phyloP scores from a whole-genome alignment of 2,113 vertebrate species.

The Vanacampus margaritifer region DNA sequence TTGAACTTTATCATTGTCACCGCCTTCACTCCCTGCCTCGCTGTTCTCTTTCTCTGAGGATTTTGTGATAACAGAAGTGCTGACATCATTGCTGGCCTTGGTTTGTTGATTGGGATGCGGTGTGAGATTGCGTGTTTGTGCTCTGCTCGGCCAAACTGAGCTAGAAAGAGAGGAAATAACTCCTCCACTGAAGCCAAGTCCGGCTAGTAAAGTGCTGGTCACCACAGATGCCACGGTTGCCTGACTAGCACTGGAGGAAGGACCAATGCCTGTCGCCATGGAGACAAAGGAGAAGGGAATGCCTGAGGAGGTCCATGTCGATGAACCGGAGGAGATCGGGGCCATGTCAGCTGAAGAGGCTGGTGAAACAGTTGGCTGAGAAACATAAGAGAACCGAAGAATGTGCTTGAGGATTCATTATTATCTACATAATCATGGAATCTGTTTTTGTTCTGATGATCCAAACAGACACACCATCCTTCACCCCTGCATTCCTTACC shows the following conservation, averaged over 20 bases:
- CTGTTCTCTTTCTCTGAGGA: slow-evolving; percentile 47
- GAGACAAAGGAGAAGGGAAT: slow-evolving; percentile 97
- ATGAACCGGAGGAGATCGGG: slow-evolving; percentile 95
- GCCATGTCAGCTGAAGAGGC: slow-evolving; percentile 97
- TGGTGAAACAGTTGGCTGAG: slow-evolving; percentile 90
- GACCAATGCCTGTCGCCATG: slow-evolving; percentile 93
- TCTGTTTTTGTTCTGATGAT: slow-evolving; percentile 49
- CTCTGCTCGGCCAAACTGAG: slow-evolving; percentile 87
- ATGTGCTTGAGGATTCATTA: neutral
- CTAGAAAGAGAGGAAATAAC: slow-evolving; percentile 94
- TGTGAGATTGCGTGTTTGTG: slow-evolving; percentile 58
- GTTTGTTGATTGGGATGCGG: slow-evolving; percentile 15
- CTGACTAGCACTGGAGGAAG: slow-evolving; percentile 92
- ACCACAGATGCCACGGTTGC: slow-evolving; percentile 91
- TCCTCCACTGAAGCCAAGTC: slow-evolving; percentile 87
- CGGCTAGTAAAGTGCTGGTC: slow-evolving; percentile 91
- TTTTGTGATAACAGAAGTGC: slow-evolving; percentile 62
- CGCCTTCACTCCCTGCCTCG: slow-evolving; percentile 76
- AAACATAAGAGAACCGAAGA: neutral
- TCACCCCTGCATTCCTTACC: slow-evolving; percentile 72
- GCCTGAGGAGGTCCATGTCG: slow-evolving; percentile 94
- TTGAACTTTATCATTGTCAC: slow-evolving; percentile 74
- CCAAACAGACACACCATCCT: slow-evolving; percentile 3
- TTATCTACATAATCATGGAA: neutral
- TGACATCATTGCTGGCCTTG: slow-evolving; percentile 62